Percentiles rank a stretch among this genome's conserved stretches.
Evolutionary conservation across 1,140 invertebrate species (phyloP).

Genomic region (Nautilus pompilius): DNA sequence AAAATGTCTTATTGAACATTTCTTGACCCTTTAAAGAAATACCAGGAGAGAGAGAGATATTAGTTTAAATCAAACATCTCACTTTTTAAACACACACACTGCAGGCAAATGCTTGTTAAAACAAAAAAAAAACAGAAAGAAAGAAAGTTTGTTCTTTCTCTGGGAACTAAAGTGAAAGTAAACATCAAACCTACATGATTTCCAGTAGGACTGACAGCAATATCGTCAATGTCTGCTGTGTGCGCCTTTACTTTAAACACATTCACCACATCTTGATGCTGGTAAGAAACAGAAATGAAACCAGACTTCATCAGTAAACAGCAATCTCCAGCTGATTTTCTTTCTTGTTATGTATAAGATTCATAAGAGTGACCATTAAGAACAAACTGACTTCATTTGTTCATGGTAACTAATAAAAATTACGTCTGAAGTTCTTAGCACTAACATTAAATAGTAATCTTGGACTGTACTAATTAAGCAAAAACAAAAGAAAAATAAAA

Average conservation of each 20-base stretch:
- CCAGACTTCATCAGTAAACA: no score
- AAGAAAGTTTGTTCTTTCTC: background rate
- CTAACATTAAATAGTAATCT: background rate
- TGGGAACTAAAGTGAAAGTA: constrained; percentile 5
- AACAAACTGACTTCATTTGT: no score
- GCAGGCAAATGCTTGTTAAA: no score
- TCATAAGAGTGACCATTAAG: no score
- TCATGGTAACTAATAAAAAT: background rate
- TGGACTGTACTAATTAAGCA: background rate
- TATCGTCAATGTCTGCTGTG: constrained; percentile 82
- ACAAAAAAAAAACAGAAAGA: background rate
- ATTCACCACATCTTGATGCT: constrained; percentile 74
- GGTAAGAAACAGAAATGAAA: constrained; percentile 10
- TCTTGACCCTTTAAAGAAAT: no score
- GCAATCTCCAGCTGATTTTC: no score
- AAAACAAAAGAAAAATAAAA: background rate
- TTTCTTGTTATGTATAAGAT: no score
- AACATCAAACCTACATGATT: constrained; percentile 58
- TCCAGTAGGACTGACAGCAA: constrained; percentile 80
- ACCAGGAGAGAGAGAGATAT: no score
- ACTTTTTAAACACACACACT: no score
- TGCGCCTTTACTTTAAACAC: constrained; percentile 70
- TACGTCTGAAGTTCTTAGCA: background rate
- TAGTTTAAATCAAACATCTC: no score
- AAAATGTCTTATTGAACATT: no score